phyloP scores from a whole-genome alignment of 1,140 invertebrate species.

The Drosophila lacteicornis region DNA sequence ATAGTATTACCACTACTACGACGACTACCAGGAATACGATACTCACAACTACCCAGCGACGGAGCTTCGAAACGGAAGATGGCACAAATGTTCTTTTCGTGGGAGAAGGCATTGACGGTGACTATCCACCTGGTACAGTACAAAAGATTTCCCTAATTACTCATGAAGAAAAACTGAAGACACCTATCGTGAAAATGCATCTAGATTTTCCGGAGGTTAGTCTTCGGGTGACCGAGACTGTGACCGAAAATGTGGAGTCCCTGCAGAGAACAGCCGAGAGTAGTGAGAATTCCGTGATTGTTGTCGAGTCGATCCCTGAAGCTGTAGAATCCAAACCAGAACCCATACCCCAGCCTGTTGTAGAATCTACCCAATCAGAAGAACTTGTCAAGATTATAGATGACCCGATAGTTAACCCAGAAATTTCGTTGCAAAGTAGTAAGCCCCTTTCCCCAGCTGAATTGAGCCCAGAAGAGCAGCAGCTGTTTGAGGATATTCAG shows the following conservation, averaged over 20 bases:
- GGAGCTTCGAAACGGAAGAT: slow-evolving; percentile 82
- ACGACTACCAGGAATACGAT: slow-evolving; percentile 73
- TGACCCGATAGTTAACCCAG: background rate
- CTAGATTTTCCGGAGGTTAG: slow-evolving; percentile 85
- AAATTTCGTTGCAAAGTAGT: slow-evolving; percentile 5
- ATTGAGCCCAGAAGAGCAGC: slow-evolving; percentile 72
- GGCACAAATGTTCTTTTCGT: slow-evolving; percentile 82
- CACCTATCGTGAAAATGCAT: slow-evolving; percentile 88
- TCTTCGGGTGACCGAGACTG: slow-evolving; percentile 79
- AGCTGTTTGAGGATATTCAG: slow-evolving; percentile 79
- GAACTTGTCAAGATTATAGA: background rate
- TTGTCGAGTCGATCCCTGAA: slow-evolving; percentile 36
- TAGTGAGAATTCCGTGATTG: slow-evolving; percentile 39
- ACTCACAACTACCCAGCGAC: slow-evolving; percentile 72
- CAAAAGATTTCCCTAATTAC: slow-evolving; percentile 89
- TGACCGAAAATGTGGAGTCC: slow-evolving; percentile 77
- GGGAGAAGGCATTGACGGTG: slow-evolving; percentile 78
- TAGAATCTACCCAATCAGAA: slow-evolving; percentile 2
- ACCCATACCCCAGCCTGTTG: background rate
- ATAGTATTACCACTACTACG: slow-evolving; percentile 64
- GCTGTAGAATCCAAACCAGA: slow-evolving; percentile 16
- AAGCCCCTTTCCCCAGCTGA: slow-evolving; percentile 42
- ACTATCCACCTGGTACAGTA: slow-evolving; percentile 85
- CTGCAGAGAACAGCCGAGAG: slow-evolving; percentile 51
- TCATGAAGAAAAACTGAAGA: slow-evolving; percentile 88